These are phyloP conservation scores for Eilema sororculum DNA, from an alignment of 2,888 invertebrate genomes.

Conservation along the genomic window DNA sequence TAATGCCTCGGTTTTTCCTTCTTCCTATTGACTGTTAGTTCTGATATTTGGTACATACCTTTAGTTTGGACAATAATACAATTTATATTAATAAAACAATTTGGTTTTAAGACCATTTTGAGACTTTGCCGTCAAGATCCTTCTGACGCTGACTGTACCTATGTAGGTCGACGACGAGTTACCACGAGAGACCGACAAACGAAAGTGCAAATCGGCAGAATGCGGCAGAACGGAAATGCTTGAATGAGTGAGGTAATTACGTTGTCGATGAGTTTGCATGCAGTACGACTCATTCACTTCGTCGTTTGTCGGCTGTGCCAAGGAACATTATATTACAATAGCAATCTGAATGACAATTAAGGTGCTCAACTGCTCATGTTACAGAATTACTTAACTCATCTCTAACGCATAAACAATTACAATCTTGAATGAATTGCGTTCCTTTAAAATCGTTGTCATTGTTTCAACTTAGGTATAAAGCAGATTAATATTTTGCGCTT, in stretches of 20 bases:
- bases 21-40: too few relatives aligned
- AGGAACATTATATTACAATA: conserved; percentile 23
- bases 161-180: conserved; percentile 22
- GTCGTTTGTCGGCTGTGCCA: conserved; percentile 28
- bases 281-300: conserved; percentile 25
- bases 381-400: conserved; percentile 17
- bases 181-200: conserved; percentile 33
- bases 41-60: too few relatives aligned
- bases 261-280: conserved; percentile 25
- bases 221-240: conserved; percentile 33
- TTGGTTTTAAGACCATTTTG: too few relatives aligned
- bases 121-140: too few relatives aligned
- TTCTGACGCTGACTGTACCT: too few relatives aligned
- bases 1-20: too few relatives aligned
- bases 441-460: conserved; percentile 13
- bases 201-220: conserved; percentile 33
- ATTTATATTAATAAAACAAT: too few relatives aligned
- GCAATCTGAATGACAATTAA: conserved; percentile 34
- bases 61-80: too few relatives aligned
- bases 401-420: conserved; percentile 29
- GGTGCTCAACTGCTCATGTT: conserved; percentile 20
- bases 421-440: conserved; percentile 20
- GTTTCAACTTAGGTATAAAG: conserved; percentile 8
- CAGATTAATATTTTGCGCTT: not conserved
- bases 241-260: conserved; percentile 33